Evolutionary conservation across 2,113 vertebrate genomes (phyloP).

Genomic region (Equus przewalskii): DNA sequence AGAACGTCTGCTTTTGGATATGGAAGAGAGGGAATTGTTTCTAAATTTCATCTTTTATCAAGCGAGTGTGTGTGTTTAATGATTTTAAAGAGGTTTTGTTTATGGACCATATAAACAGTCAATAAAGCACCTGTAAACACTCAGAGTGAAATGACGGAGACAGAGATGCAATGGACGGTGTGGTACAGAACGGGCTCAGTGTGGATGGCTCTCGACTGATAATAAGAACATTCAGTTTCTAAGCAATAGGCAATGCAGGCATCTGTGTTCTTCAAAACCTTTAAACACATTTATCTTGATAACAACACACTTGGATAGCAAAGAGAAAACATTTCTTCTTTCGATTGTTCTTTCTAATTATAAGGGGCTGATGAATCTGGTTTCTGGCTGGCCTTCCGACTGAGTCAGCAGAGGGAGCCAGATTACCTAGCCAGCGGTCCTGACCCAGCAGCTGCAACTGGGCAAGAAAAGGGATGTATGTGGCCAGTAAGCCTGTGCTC

Average conservation of each 20-base stretch:
- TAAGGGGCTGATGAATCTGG: background rate
- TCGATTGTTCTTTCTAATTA: background rate
- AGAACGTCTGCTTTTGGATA: slow-evolving; percentile 34
- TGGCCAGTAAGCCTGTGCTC: background rate
- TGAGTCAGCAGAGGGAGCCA: slow-evolving; percentile 76
- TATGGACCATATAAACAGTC: background rate
- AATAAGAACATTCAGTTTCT: background rate
- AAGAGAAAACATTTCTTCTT: background rate
- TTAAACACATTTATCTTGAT: background rate
- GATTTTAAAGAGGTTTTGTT: background rate
- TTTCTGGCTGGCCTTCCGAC: background rate
- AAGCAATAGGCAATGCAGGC: background rate
- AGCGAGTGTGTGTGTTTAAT: background rate
- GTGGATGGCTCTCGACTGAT: background rate
- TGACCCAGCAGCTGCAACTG: background rate
- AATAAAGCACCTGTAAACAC: background rate
- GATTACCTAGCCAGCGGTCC: slow-evolving; percentile 14
- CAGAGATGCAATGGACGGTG: background rate
- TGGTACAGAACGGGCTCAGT: background rate
- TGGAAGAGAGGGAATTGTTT: background rate
- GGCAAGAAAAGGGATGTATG: background rate
- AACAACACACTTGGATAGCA: background rate
- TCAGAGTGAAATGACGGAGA: background rate
- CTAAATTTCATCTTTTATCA: background rate
- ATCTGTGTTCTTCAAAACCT: background rate